Conservation (phyloP, 1,140 invertebrate genomes). For the Drosophila burlai region DNA sequence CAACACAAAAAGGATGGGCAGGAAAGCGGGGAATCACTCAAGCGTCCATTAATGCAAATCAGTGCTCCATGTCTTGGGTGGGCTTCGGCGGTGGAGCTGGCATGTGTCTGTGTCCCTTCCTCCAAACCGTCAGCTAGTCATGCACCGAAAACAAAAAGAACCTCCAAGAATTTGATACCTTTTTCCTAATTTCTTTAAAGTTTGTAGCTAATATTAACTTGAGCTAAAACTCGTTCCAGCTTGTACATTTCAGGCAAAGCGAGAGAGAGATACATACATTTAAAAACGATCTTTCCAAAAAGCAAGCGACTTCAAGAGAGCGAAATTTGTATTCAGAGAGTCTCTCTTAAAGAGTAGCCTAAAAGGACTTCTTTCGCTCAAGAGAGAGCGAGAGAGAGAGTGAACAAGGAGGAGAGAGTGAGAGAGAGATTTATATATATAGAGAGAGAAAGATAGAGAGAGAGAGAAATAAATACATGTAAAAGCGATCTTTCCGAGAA, state of each 20-base stretch:
- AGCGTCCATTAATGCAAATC: slow-evolving; percentile 82
- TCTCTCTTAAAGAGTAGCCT: too few species aligned
- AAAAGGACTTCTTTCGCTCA: too few species aligned
- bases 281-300: too few species aligned
- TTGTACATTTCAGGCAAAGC: background rate
- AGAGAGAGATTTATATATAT: too few species aligned
- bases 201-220: background rate
- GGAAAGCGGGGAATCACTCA: slow-evolving; percentile 73
- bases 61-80: slow-evolving; percentile 75
- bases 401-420: too few species aligned
- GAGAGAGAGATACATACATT: too few species aligned
- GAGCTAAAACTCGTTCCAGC: background rate
- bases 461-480: too few species aligned
- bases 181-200: background rate
- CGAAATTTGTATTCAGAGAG: too few species aligned
- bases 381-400: too few species aligned
- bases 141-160: background rate
- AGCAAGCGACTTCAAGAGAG: too few species aligned
- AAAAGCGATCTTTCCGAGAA: too few species aligned
- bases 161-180: background rate
- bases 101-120: slow-evolving; percentile 5
- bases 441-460: too few species aligned
- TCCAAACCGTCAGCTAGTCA: background rate
- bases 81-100: slow-evolving; percentile 3
- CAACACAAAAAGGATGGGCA: slow-evolving; percentile 14